Percentiles rank a stretch among this genome's conserved stretches.
Evolutionary conservation across 2,113 vertebrate genomes (phyloP).

Genomic region (Lates calcarifer): DNA sequence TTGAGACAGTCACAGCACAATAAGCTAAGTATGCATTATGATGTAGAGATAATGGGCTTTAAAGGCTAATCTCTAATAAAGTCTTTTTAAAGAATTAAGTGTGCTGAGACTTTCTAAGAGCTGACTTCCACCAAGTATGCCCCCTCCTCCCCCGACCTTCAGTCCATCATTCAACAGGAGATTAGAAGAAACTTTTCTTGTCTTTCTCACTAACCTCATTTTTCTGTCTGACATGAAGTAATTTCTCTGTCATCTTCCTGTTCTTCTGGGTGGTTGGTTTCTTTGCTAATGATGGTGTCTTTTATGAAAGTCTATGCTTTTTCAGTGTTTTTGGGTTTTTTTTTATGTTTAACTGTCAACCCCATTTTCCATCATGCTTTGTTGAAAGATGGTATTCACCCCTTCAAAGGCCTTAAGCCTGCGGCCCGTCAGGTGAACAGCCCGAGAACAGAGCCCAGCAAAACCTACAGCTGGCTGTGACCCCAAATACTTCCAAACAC

Average conservation of each 20-base stretch:
- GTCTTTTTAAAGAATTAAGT: constrained; percentile 17
- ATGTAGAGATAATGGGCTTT: background rate
- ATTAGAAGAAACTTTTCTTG: constrained; percentile 41
- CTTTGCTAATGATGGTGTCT: constrained; percentile 53
- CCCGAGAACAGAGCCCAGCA: constrained; percentile 97
- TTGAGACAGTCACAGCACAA: constrained; percentile 89
- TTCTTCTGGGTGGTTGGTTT: constrained; percentile 51
- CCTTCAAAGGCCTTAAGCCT: constrained; percentile 99
- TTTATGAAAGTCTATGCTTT: constrained; percentile 53
- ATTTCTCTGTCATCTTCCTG: constrained; percentile 45
- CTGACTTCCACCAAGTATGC: constrained; percentile 33
- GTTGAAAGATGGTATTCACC: constrained; percentile 99
- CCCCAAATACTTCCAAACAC: constrained; percentile 63
- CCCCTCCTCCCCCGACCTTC: constrained; percentile 14
- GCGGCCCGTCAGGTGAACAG: constrained; percentile 99
- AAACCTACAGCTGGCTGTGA: constrained; percentile 92
- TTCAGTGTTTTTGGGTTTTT: constrained; percentile 51
- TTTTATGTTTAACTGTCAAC: constrained; percentile 66
- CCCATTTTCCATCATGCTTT: constrained; percentile 92
- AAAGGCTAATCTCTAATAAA: constrained; percentile 8
- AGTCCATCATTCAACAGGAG: constrained; percentile 50
- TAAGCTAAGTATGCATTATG: background rate
- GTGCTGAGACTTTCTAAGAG: constrained; percentile 81
- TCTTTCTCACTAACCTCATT: constrained; percentile 47
- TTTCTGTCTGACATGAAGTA: constrained; percentile 60